Base-by-base conservation (phyloP, 2,113 vertebrate species). In the Leptodactylus fuscus region DNA sequence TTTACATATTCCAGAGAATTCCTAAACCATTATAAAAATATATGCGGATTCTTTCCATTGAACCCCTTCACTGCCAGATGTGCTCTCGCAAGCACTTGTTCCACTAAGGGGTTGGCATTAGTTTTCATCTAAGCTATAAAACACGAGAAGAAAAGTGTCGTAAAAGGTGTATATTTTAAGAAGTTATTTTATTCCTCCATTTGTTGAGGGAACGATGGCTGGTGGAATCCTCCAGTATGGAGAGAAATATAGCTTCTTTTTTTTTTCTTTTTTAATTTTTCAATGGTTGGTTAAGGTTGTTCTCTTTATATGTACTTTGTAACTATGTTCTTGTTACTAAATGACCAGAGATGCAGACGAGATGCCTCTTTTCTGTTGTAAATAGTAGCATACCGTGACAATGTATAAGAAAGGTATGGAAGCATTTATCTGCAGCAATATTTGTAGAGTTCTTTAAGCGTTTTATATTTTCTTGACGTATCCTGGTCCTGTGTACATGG, bases 21-120 rank as follows among this genome's bases (percentile, higher is more conserved):
- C 46, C 58, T 71, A 15, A n/a, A 34, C 13, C 48, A 73, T 55
- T 55, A 10, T 49, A 44, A 24, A 58, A 80, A n/a, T 38, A 46
- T 38, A 36, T 67, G 24, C 70, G 27, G 44, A 29, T 69, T 81
- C 53, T 83, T 73, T 73, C 22, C 51, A 44, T 79, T 38, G 22
- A 80, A 71, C 83, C 83, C 83, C 74, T 70, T 79, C 34, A 85
- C 83, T 85, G 83, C 75, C 83, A 79, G 62, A 79, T 32, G 83
- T 80, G 83, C 83, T 75, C 32, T 32, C 16, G 4, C 12, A 74
- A n/a, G 53, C 75, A 65, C 67, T 48, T 79, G 48, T 80, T 85
- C 83, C 75, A 80, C 55, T 79, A 79, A 51, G 76, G 83, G 83
- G 75, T 85, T 71, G 44, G 41, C 36, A 48, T 18, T 84, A 20